Conservation (phyloP, 2,113 vertebrate genomes). For the Tachuris rubrigastra region DNA sequence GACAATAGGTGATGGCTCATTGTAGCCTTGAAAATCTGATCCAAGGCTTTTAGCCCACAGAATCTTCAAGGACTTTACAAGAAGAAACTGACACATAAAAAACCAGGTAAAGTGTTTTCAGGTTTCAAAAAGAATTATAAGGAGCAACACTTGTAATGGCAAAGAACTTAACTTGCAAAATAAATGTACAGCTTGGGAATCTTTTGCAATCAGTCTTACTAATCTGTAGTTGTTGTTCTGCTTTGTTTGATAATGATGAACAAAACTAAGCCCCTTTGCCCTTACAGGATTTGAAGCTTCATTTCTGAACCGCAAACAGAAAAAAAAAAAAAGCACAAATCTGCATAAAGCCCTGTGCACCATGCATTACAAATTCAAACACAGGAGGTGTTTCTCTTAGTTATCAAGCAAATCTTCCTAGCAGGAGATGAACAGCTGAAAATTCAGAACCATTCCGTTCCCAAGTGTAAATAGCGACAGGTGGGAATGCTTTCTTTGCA, state of each 20-base stretch:
- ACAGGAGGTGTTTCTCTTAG: background rate
- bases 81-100: background rate
- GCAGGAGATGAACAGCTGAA: background rate
- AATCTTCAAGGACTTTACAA: background rate
- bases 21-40: background rate
- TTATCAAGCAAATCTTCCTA: background rate
- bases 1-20: background rate
- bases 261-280: background rate
- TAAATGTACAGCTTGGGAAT: background rate
- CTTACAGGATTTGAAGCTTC: background rate
- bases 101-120: background rate
- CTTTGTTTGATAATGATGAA: background rate
- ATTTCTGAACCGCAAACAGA: background rate
- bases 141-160: background rate
- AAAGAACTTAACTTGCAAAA: background rate
- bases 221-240: background rate
- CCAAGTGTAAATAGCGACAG: rapidly evolving
- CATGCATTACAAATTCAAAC: background rate
- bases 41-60: background rate
- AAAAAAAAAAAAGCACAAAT: background rate
- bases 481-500: background rate
- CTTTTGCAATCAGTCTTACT: background rate
- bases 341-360: background rate
- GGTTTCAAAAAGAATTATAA: background rate
- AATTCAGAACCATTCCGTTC: background rate